Percentiles rank a stretch among this genome's conserved stretches.
phyloP scores from a whole-genome alignment of 1,140 invertebrate genomes.

The Scaptomyza graminum region DNA sequence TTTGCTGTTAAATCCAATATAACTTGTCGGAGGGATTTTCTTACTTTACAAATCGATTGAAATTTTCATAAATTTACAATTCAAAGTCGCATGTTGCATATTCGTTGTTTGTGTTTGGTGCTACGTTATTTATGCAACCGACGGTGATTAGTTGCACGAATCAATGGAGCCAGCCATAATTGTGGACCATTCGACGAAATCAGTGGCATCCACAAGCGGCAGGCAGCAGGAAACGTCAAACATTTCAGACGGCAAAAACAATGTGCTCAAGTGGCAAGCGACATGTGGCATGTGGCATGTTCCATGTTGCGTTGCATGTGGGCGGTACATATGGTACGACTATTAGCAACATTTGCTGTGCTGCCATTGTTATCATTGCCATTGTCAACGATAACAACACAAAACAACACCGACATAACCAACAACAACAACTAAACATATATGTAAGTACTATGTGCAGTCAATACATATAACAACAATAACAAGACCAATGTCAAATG shows the following conservation, averaged over 20 bases:
- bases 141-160: constrained; percentile 37
- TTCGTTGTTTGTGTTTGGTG: constrained; percentile 18
- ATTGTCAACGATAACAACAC: constrained; percentile 51
- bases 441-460: too few species aligned
- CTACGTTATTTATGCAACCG: constrained; percentile 49
- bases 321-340: constrained; percentile 3
- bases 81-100: neutral
- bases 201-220: constrained; percentile 28
- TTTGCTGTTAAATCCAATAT: too few species aligned
- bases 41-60: too few species aligned
- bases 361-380: constrained; percentile 51
- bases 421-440: neutral
- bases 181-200: constrained; percentile 26
- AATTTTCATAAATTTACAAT: too few species aligned
- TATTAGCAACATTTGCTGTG: constrained; percentile 37
- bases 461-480: neutral
- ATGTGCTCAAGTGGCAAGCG: constrained; percentile 46
- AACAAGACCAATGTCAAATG: constrained; percentile 13
- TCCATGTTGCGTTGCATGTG: constrained; percentile 25
- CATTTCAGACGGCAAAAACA: constrained; percentile 54
- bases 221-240: constrained; percentile 64
- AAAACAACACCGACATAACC: constrained; percentile 18
- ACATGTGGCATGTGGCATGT: constrained; percentile 20
- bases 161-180: constrained; percentile 24
- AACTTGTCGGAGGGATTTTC: too few species aligned